Evolutionary conservation across 1,140 invertebrate genomes (phyloP).

Genomic region (Pseudomyrmex cubaensis): DNA sequence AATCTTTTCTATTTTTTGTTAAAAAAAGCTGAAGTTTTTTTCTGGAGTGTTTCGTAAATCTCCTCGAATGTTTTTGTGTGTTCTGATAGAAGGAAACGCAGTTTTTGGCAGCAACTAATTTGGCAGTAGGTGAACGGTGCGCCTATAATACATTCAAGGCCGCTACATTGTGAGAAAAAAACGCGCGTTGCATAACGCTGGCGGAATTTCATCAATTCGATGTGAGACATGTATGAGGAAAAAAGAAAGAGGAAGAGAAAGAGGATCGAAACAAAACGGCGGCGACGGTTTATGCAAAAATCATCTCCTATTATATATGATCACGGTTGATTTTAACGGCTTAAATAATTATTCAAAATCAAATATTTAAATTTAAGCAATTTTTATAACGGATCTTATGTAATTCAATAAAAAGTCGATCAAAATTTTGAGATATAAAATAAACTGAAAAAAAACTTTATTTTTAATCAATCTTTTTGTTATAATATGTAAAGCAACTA

Average conservation of each 20-base stretch:
- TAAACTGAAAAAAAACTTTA: background rate
- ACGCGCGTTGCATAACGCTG: slow-evolving; percentile 48
- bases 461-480: slow-evolving; percentile 4
- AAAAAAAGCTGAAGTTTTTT: background rate
- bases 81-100: slow-evolving; percentile 20
- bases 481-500: background rate
- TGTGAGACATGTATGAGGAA: slow-evolving; percentile 4
- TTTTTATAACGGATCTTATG: background rate
- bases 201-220: slow-evolving; percentile 51
- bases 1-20: slow-evolving; percentile 18
- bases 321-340: slow-evolving; percentile 49
- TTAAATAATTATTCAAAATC: background rate
- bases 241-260: background rate
- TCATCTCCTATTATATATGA: slow-evolving; percentile 28
- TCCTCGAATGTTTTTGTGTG: background rate
- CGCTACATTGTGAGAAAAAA: slow-evolving; percentile 77
- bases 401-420: background rate
- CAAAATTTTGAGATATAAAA: background rate
- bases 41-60: background rate
- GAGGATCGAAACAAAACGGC: slow-evolving; percentile 3
- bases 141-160: slow-evolving; percentile 74
- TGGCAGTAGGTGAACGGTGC: slow-evolving; percentile 78
- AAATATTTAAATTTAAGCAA: slow-evolving; percentile 3
- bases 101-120: slow-evolving; percentile 50
- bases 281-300: slow-evolving; percentile 35